Base-by-base conservation (phyloP, 2,797 vertebrate genomes). In the Enteromius paludinosus region DNA sequence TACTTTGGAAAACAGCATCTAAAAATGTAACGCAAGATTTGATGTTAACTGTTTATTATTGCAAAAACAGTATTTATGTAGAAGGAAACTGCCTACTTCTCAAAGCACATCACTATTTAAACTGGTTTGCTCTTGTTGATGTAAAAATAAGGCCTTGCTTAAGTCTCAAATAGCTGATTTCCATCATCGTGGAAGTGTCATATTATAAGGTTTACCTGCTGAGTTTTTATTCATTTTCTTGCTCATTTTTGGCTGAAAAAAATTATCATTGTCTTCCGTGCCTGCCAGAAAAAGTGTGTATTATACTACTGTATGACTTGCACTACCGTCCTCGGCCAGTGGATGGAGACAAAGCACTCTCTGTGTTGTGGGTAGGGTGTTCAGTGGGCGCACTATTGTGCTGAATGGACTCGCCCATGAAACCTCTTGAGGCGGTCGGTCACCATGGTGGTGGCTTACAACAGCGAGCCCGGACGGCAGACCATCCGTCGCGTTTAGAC, bases 401-500 rank as follows among this genome's bases (percentile, higher is more conserved):
- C 49, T 79, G 84, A 89, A 92, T 92, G 91, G 93, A 92, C 94
- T 94, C 94, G 93, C 92, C 94, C 93, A 92, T 88, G 76, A 92
- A 89, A 86, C 85, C 87, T 90, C 89, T 83, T 89, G 87, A 90
- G 79, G 89, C 87, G 87, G 87, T 92, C 94, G 94, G 93, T 95
- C 94, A 93, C 94, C 94, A 95, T 96, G 95, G 94, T 94, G 93
- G 94, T 93, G 94, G 92, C 91, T 87, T 20, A 95, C 91, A 93
- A 92, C 92, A 93, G 89, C 89, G 82, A 84, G 3, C 70, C 90
- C 84, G 85, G 87, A 82, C 86, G 82, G 88, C 80, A 87, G 84
- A 86, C 62, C 84, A 65, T 78, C 87, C 87, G 84, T 74, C 88
- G 90, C 91, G 91, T 91, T 90, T 88, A 87, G 82, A 69, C 54